Evolutionary conservation across 1,140 invertebrate genomes (phyloP), one percentile per base, ranked within the genome.

Genomic region (Temnothorax curvispinosus): DNA sequence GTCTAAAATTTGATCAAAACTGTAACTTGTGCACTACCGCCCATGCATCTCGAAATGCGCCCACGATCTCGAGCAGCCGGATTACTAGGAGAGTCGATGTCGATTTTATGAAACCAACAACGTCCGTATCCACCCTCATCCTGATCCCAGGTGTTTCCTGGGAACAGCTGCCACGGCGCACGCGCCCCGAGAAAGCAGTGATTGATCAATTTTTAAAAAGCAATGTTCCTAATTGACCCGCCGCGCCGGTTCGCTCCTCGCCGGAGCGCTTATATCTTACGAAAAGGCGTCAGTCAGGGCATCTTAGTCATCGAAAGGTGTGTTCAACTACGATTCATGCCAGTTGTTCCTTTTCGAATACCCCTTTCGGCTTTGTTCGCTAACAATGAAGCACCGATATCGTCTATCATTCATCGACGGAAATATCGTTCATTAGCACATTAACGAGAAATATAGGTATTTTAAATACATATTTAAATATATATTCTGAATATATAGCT

Each of bases 161-260:
- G 82, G 89, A 89, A 89, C 93, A 93, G 92, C 93, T 93, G 89
- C 87, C 89, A 91, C 74, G 85, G 93, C 92, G 92, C 92, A 92
- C 89, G 93, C 91, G 92, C 89, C 85, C 71, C 85, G 27, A 62
- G 85, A 88, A 71, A 90, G 88, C 89, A 89, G 90, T 94, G 93
- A 94, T 94, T 92, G 93, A 94, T 94, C 94, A 94, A 94, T 92
- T 94, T 94, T 92, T 93, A 94, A 93, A 94, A 94, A 94, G 93
- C 90, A 93, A 94, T 94, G 91, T 93, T 93, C 92, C 88, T 95
- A 94, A 94, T 95, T 94, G 93, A 93, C 92, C 91, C 75, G 60
- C 72, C 74, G 78, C 44, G 85, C 90, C 88, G 89, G 88, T 85
- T 82, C 85, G 69, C 88, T 90, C 91, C 80, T 87, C 65, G 77